Evolutionary conservation across 1,140 invertebrate species (phyloP).

Genomic region (Lineus longissimus): DNA sequence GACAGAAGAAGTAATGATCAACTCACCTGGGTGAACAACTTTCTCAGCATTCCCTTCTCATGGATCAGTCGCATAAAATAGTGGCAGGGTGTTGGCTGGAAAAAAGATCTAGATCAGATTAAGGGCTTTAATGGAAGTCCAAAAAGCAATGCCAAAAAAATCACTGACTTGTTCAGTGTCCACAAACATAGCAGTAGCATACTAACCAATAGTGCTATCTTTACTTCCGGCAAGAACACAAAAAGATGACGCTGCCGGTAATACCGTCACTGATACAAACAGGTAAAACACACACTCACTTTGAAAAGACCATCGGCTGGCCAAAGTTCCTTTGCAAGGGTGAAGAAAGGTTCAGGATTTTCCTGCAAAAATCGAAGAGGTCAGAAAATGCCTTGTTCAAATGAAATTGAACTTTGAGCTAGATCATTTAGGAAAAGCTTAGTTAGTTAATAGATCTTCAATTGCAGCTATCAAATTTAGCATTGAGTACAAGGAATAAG

Average conservation of each 20-base stretch:
- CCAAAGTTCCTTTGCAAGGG: conserved; percentile 48
- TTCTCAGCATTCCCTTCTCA: conserved; percentile 41
- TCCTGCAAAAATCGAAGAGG: conserved; percentile 34
- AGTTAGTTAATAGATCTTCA: too few relatives aligned
- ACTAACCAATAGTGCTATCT: too few relatives aligned
- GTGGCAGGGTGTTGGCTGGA: conserved; percentile 48
- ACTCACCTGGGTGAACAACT: conserved; percentile 50
- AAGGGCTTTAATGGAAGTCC: too few relatives aligned
- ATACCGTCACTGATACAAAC: not conserved
- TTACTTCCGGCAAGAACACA: too few relatives aligned
- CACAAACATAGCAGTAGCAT: too few relatives aligned
- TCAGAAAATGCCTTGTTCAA: not conserved
- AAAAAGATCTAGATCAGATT: not conserved
- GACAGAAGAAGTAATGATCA: not conserved
- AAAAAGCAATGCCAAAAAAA: too few relatives aligned
- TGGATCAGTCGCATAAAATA: conserved; percentile 47
- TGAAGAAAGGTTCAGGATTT: conserved; percentile 55
- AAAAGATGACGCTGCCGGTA: too few relatives aligned
- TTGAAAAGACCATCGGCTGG: conserved; percentile 25
- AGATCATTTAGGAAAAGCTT: too few relatives aligned
- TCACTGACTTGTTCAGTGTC: too few relatives aligned
- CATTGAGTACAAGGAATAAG: too few relatives aligned
- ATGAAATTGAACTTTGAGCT: not conserved
- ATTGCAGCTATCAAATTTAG: too few relatives aligned
- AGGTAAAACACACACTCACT: too few relatives aligned